Conservation (phyloP, 2,888 invertebrate species). For the Amorpha juglandis region DNA sequence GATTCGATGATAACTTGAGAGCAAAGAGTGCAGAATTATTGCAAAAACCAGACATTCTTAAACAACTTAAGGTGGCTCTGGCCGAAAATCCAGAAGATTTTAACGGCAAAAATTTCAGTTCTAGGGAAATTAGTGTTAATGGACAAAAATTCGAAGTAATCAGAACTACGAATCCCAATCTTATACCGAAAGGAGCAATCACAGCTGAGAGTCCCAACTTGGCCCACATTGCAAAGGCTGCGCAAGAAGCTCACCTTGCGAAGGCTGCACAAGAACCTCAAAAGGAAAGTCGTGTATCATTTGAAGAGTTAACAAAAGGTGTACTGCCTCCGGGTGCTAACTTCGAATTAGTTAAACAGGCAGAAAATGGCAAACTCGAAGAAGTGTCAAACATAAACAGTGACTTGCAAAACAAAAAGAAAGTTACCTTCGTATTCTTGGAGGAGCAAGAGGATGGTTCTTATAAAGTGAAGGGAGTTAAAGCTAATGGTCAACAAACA, state of each 20-base stretch:
- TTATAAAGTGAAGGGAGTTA: conserved; percentile 93
- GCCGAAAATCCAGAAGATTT: conserved; percentile 87
- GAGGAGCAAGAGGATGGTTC: conserved; percentile 94
- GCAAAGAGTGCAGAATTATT: conserved; percentile 84
- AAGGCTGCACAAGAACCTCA: conserved; percentile 43
- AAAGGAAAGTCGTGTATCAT: conserved; percentile 86
- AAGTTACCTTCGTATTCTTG: conserved; percentile 93
- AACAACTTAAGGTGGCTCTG: conserved; percentile 89
- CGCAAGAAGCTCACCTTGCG: conserved; percentile 53
- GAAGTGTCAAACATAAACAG: conserved; percentile 86
- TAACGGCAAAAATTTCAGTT: conserved; percentile 87
- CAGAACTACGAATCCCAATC: conserved; percentile 88
- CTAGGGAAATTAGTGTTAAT: conserved; percentile 89
- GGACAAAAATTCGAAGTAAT: conserved; percentile 91
- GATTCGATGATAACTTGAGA: conserved; percentile 79
- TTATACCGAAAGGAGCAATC: conserved; percentile 85
- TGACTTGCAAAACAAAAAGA: conserved; percentile 87
- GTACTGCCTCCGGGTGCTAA: conserved; percentile 91
- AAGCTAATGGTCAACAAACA: conserved; percentile 89
- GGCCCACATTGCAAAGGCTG: conserved; percentile 70
- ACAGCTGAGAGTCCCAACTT: conserved; percentile 74
- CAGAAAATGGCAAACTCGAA: conserved; percentile 89
- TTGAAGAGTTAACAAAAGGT: conserved; percentile 91
- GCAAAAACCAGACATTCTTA: conserved; percentile 88
- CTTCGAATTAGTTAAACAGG: conserved; percentile 91